phyloP scores from a whole-genome alignment of 2,797 vertebrate species.

The Anniella stebbinsi region DNA sequence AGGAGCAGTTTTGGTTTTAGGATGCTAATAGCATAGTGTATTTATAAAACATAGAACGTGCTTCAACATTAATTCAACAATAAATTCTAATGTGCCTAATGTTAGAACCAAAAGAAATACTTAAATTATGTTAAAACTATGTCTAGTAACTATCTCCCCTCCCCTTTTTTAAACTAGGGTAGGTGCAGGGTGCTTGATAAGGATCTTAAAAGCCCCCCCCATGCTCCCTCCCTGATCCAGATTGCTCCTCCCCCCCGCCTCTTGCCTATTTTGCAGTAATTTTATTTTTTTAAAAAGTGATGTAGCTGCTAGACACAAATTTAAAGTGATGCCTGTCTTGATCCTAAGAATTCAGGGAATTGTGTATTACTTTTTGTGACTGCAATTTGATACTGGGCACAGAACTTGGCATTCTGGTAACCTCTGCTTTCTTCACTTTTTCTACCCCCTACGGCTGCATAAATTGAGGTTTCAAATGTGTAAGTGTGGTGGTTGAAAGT shows the following conservation, averaged over 20 bases:
- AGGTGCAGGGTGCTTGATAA: too few relatives aligned
- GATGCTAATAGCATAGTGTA: not conserved
- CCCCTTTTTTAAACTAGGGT: too few relatives aligned
- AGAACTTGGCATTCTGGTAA: not conserved
- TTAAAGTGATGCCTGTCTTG: too few relatives aligned
- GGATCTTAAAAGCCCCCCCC: too few relatives aligned
- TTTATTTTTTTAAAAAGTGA: accelerated
- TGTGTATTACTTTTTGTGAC: too few relatives aligned
- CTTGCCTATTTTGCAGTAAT: too few relatives aligned
- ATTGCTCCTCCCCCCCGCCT: too few relatives aligned
- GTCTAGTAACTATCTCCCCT: too few relatives aligned
- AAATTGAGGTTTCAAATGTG: not conserved
- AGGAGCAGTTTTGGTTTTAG: not conserved
- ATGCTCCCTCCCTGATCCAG: too few relatives aligned
- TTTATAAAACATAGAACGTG: not conserved
- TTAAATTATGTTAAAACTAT: too few relatives aligned
- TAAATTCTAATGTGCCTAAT: not conserved
- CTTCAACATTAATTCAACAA: not conserved
- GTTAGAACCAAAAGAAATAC: not conserved
- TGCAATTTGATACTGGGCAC: not conserved
- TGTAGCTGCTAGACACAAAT: too few relatives aligned
- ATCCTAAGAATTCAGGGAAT: too few relatives aligned
- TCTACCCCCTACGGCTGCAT: not conserved
- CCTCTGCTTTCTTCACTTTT: not conserved
- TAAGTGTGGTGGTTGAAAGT: not conserved